Evolutionary conservation across 2,113 vertebrate species (phyloP), one percentile per base, ranked within the genome.

Genomic region (Polypterus bichir): DNA sequence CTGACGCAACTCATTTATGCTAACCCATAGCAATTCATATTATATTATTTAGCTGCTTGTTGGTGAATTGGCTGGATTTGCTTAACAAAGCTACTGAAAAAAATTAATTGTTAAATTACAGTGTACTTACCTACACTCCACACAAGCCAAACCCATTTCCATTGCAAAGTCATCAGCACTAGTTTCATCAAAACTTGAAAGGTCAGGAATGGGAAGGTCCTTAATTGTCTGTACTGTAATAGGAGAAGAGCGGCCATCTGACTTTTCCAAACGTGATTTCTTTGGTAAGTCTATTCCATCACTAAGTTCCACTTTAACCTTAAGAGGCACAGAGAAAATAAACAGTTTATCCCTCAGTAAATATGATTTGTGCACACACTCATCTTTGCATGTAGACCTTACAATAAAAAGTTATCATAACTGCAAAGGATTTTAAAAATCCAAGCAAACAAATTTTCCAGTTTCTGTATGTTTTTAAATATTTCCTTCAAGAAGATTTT

Each of bases 141-240:
- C 94, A 70, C 96, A 99, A 46, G 91, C 95, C 72, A 98, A 79
- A 3, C 96, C 96, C 96, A 99, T 98, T 71, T 99, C 93, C 96
- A 99, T 98, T 61, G 96, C 96, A 65, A 99, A 98, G 71, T 96
- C 94, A 55, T 97, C 93, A 8, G 95, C 96, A 9, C 89, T 99
- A 44, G 94, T 98, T 76, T 97, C 96, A 59, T 98, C 93, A 44
- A 92, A 90, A 73, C 90, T 92, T 6, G 86, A 89, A 4, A 95
- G 87, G 71, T 97, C 92, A 9, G 92, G 72, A 68, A 94, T 79
- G 10, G 84, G 66, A 47, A 96, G 81, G 70, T 98, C 96, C 73
- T 92, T 96, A 78, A 88, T 96, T 0, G 81, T 87, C 66, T 92
- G 90, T 67, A 97, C 89, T 0, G 93, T 91, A 53, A 97, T 84